Evolutionary conservation across 2,113 vertebrate genomes (phyloP), one percentile per base, ranked within the genome.

Genomic region (Sylvilagus bachmani): DNA sequence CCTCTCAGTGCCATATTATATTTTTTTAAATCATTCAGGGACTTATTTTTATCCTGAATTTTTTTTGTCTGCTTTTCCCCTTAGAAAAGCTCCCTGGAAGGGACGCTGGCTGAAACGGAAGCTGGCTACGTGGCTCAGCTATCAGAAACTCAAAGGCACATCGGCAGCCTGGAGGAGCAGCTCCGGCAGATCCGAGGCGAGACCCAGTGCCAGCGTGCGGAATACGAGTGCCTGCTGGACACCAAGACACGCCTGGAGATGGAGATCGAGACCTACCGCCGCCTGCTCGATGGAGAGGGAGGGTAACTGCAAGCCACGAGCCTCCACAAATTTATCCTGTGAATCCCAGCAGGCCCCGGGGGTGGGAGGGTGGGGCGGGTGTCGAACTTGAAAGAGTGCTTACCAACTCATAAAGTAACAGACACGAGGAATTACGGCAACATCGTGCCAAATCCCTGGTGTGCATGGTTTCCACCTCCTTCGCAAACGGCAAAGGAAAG

Each of bases 21-120:
- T 69, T 31, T 21, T 79, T 19, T 1, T 44, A 33, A 49, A 33
- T 85, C 66, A 91, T 22, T 25, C 21, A 1, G 10, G 38, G 33
- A 83, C 17, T 82, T 91, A 4, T 64, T 71, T 84, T 74, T 83
- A 85, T 78, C 55, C 10, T 86, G 38, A 78, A 36, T n/a, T 44
- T 64, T 22, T 14, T 89, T 38, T 9, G 61, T 74, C 71, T 92
- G 44, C 25, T 66, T 92, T 36, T 82, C 58, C 33, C 78, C 53
- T 51, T 81, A 99, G 99, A 99, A 99, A 99, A 90, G 90, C 2
- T 97, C 99, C 49, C 95, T 99, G 95, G 99, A 99, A 96, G 95
- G 84, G 6, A 98, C 98, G 2, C 94, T 99, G 51, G 96, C 92
- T 3, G 99, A 99, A 58, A 99, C 98, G 4, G 98, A 99, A 90